Conservation (phyloP, 1,140 invertebrate genomes). For the Plutomurus gul region DNA sequence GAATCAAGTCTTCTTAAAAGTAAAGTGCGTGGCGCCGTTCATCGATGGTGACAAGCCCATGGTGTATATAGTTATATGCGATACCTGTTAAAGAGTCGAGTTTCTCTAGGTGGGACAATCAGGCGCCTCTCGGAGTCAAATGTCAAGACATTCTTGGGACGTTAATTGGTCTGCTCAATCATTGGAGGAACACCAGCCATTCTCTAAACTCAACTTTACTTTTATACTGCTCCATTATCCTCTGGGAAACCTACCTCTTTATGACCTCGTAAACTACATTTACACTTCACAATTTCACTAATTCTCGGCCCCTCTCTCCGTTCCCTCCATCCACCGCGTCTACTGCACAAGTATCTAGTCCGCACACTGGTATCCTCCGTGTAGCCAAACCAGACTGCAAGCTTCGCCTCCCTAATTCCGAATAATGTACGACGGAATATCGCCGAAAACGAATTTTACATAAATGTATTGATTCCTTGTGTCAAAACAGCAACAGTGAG, state of each 20-base stretch:
- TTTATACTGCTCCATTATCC: constrained; percentile 49
- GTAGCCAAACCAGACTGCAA: too few relatives aligned
- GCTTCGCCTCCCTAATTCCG: neutral
- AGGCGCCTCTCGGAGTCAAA: constrained; percentile 51
- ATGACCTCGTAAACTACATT: constrained; percentile 50
- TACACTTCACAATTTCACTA: constrained; percentile 50
- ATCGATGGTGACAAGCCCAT: constrained; percentile 37
- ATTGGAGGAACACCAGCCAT: constrained; percentile 43
- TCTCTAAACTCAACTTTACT: constrained; percentile 24
- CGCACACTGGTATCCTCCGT: too few relatives aligned
- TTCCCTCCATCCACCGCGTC: neutral
- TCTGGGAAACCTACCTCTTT: constrained; percentile 45
- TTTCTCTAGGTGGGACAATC: constrained; percentile 53
- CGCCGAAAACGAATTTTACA: constrained; percentile 20
- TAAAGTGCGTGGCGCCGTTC: constrained; percentile 35
- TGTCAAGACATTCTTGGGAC: constrained; percentile 52
- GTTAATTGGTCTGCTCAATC: constrained; percentile 54
- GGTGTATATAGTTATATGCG: constrained; percentile 15
- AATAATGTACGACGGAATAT: neutral
- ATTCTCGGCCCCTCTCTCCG: constrained; percentile 30
- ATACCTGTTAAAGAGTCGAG: constrained; percentile 50
- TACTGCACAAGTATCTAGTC: neutral
- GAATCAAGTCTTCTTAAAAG: constrained; percentile 6
- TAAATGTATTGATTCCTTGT: constrained; percentile 1
- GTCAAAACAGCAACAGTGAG: constrained; percentile 12